These are phyloP conservation scores for Tetanocera ferruginea DNA, from an alignment of 2,888 invertebrate species.

Conservation along the genomic window DNA sequence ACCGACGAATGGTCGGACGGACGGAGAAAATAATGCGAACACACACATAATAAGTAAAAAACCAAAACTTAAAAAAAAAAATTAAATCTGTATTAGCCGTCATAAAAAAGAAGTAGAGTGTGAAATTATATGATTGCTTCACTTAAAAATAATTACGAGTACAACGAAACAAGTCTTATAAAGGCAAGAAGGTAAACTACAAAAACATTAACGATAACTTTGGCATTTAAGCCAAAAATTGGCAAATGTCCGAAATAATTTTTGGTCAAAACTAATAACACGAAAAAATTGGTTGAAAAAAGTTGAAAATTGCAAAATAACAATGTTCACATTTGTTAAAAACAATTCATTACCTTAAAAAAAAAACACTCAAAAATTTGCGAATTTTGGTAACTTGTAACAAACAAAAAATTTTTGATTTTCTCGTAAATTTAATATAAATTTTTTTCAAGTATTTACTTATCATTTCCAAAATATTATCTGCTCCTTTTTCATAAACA, in stretches of 20 bases:
- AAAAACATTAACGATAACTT: background rate
- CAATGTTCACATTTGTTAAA: no score
- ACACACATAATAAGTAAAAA: background rate
- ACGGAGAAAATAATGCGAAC: background rate
- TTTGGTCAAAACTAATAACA: background rate
- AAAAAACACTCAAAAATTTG: no score
- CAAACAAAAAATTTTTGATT: no score
- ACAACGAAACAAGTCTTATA: slow-evolving; percentile 42
- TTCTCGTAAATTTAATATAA: no score
- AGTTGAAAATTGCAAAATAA: no score
- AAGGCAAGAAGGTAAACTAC: slow-evolving; percentile 20
- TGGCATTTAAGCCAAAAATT: background rate
- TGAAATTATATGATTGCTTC: slow-evolving; percentile 50
- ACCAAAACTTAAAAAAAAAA: no score
- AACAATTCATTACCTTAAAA: no score
- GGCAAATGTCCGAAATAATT: no score
- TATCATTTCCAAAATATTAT: no score
- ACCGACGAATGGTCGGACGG: slow-evolving; percentile 21
- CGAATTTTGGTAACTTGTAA: no score
- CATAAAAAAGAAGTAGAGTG: slow-evolving; percentile 47
- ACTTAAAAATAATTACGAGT: slow-evolving; percentile 49
- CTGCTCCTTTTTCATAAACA: no score
- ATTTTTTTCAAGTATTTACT: no score
- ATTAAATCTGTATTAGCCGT: background rate
- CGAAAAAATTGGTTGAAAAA: background rate